Evolutionary conservation across 2,113 vertebrate genomes (phyloP), one percentile per base, ranked within the genome.

Genomic region (Oenanthe melanoleuca): DNA sequence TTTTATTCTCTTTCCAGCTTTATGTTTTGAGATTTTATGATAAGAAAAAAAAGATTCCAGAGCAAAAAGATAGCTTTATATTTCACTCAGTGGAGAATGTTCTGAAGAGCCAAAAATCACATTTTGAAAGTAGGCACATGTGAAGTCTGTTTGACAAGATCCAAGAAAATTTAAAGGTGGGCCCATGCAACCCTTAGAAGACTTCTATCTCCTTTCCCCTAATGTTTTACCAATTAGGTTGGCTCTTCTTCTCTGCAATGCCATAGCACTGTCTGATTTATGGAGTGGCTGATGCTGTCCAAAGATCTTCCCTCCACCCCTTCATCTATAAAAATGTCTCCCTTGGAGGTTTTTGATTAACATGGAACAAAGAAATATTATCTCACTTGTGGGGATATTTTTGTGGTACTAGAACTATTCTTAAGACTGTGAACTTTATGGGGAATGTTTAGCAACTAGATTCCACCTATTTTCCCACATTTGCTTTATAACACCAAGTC

Each of bases 381-480:
- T 91, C 95, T 80, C 38, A 66, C 56, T 88, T 89, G 16, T 66
- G 82, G 83, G 80, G 77, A 80, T 89, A 52, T 91, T 93, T 93
- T 52, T 72, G 47, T 5, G 3, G 37, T 78, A 71, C 49, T 89
- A 82, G 47, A 94, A 92, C 95, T 88, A 65, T 78, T 94, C 93
- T 94, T 87, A 85, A 53, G 90, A 64, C 74, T 87, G 92, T 83
- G 72, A 93, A 92, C 45, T 92, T 93, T 87, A 87, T 70, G 59
- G 47, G 38, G 44, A 89, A 37, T 38, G 25, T 89, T 91, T 87
- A 95, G 53, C 72, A 93, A 42, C 47, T 22, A 85, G 66, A 93
- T 91, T 79, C 65, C 86, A 87, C 80, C 92, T 91, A 67, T 77
- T 96, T 96, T 92, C 80, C 79, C 67, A 92, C 88, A 82, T 95